These are phyloP conservation scores for Urophycis tenuis DNA, from an alignment of 2,797 vertebrate species.

Conservation along the genomic window DNA sequence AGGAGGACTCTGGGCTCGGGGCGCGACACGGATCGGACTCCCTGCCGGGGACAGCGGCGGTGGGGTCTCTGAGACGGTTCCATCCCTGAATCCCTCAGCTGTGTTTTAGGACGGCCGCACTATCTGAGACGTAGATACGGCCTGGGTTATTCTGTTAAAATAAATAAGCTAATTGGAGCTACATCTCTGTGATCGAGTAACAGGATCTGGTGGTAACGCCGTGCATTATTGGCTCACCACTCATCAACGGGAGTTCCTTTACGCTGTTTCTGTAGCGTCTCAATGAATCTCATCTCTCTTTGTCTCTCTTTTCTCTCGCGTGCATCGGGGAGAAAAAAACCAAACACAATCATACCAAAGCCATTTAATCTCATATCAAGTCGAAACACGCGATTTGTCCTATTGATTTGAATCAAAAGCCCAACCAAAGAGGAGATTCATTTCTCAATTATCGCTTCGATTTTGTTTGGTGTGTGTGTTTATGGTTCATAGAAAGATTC, in stretches of 20 bases:
- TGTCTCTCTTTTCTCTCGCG: conserved; percentile 45
- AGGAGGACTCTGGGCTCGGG: not conserved
- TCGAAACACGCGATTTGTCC: not conserved
- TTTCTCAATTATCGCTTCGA: not conserved
- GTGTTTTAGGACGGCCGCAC: not conserved
- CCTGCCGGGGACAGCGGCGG: not conserved
- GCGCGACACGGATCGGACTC: not conserved
- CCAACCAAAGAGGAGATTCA: not conserved
- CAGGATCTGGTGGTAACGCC: not conserved
- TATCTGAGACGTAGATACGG: not conserved
- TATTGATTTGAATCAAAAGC: not conserved
- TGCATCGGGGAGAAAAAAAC: not conserved
- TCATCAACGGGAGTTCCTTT: not conserved
- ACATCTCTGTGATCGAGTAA: not conserved
- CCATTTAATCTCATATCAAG: not conserved
- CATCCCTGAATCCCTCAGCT: not conserved
- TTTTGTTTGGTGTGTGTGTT: not conserved
- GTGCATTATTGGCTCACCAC: not conserved
- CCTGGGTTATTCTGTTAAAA: not conserved
- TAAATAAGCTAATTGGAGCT: not conserved
- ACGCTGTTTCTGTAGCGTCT: conserved; percentile 26
- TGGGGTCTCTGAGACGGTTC: not conserved
- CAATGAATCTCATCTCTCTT: conserved; percentile 53
- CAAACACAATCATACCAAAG: not conserved
- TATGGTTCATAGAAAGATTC: not conserved